A percentile compares a stretch with the other conserved stretches of the same genome.
Evolutionary conservation across 2,888 invertebrate species (phyloP).

Genomic region (Microdon myrmicae): DNA sequence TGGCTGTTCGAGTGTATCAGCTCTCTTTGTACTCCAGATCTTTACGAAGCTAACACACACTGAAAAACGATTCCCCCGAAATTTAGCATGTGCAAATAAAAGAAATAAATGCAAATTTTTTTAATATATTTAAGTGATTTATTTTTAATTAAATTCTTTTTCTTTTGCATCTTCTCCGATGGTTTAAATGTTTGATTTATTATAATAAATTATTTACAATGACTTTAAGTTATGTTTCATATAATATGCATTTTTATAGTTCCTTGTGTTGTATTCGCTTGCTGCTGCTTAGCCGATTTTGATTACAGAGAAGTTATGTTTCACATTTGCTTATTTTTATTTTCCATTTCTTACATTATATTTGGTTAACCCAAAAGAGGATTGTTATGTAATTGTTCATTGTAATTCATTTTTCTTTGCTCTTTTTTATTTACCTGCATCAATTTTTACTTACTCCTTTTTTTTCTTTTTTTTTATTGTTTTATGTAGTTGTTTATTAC

Average conservation of each 20-base stretch:
- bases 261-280: not conserved
- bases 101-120: constrained; percentile 4
- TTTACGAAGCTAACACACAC: constrained; percentile 6
- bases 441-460: constrained; percentile 1
- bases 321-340: constrained; percentile 9
- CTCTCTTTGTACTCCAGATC: too few species aligned
- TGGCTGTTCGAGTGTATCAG: too few species aligned
- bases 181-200: constrained; percentile 23
- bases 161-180: constrained; percentile 26
- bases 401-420: constrained; percentile 18
- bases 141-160: constrained; percentile 44
- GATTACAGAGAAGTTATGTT: not conserved
- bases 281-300: constrained; percentile 12
- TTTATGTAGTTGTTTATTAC: not conserved
- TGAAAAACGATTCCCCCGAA: not conserved
- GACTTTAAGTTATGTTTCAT: constrained; percentile 7
- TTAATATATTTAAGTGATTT: constrained; percentile 43
- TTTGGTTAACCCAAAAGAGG: constrained; percentile 16
- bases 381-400: constrained; percentile 18
- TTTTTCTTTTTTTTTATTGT: constrained; percentile 2
- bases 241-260: constrained; percentile 11
- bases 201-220: constrained; percentile 29
- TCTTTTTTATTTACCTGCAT: constrained; percentile 7
- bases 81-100: not conserved
- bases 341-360: constrained; percentile 1